A percentile compares a stretch with the other conserved stretches of the same genome.
phyloP scores from a whole-genome alignment of 1,140 invertebrate genomes.

The Drosophila fuyamai region DNA sequence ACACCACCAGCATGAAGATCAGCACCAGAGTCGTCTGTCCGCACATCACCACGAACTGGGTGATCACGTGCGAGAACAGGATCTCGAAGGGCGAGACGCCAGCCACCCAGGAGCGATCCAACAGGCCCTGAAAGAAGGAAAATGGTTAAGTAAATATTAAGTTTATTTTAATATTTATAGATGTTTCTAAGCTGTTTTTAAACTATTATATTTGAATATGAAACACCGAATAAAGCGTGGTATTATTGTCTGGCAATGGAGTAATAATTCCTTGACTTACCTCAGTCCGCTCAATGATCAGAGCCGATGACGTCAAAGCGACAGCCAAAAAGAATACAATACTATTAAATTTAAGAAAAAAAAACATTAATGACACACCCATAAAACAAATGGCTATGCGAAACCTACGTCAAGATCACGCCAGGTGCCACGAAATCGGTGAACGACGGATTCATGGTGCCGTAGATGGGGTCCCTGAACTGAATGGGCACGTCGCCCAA shows the following conservation, averaged over 20 bases:
- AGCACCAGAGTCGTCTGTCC: conserved; percentile 94
- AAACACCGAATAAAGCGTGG: too few species aligned
- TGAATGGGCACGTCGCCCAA: conserved; percentile 93
- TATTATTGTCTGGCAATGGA: neutral
- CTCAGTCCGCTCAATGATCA: conserved; percentile 94
- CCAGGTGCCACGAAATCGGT: conserved; percentile 98
- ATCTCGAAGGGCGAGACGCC: conserved; percentile 96
- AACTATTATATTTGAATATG: too few species aligned
- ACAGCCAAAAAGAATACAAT: conserved; percentile 97
- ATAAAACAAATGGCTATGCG: neutral
- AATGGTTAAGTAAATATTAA: neutral
- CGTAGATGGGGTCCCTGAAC: conserved; percentile 94
- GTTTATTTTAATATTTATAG: too few species aligned
- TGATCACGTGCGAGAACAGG: conserved; percentile 95
- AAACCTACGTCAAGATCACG: conserved; percentile 94
- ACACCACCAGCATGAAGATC: conserved; percentile 95
- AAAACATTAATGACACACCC: conserved; percentile 22
- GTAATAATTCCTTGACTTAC: conserved; percentile 43
- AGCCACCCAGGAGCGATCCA: conserved; percentile 94
- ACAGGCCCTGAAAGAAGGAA: conserved; percentile 88
- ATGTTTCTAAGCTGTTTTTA: too few species aligned
- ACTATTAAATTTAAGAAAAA: conserved; percentile 85
- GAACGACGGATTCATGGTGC: conserved; percentile 93
- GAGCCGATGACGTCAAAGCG: conserved; percentile 95
- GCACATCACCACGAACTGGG: conserved; percentile 97